Evolutionary conservation across 37 sponge, comb jelly and placozoan species (phyloP).

Genomic region (Ephydatia muelleri): DNA sequence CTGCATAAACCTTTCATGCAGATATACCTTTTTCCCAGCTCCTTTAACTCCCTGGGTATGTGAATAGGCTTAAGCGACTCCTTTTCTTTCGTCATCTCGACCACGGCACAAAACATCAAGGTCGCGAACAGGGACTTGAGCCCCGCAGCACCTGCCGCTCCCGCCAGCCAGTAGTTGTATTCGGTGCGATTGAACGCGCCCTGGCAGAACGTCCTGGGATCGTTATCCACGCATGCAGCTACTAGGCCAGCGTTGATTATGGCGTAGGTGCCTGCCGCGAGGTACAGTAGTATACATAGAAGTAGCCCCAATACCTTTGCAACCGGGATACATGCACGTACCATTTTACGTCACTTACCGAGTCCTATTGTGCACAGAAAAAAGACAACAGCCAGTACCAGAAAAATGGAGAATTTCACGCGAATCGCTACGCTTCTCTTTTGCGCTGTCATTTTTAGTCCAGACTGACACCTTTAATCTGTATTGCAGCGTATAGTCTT

Average conservation of each 20-base stretch:
- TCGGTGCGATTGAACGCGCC: background rate
- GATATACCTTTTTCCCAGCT: background rate
- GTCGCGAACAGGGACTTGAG: background rate
- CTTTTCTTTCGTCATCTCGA: background rate
- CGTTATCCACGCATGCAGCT: background rate
- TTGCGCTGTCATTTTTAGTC: background rate
- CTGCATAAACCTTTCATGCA: too few species aligned
- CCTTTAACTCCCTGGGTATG: background rate
- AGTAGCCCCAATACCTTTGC: too few species aligned
- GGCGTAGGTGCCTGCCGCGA: background rate
- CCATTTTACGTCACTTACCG: too few species aligned
- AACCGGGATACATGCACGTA: too few species aligned
- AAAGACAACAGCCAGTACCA: background rate
- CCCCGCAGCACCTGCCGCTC: background rate
- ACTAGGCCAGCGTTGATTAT: background rate
- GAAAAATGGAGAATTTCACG: background rate
- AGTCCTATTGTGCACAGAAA: background rate
- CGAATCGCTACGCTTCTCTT: background rate
- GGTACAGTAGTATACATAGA: too few species aligned
- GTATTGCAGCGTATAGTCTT: too few species aligned
- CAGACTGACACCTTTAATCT: too few species aligned
- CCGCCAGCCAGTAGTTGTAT: background rate
- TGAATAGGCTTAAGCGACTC: background rate
- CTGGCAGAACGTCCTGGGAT: background rate
- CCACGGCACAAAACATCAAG: background rate